These are phyloP conservation scores for Trichechus manatus DNA, from an alignment of 2,113 vertebrate genomes.

Conservation along the genomic window DNA sequence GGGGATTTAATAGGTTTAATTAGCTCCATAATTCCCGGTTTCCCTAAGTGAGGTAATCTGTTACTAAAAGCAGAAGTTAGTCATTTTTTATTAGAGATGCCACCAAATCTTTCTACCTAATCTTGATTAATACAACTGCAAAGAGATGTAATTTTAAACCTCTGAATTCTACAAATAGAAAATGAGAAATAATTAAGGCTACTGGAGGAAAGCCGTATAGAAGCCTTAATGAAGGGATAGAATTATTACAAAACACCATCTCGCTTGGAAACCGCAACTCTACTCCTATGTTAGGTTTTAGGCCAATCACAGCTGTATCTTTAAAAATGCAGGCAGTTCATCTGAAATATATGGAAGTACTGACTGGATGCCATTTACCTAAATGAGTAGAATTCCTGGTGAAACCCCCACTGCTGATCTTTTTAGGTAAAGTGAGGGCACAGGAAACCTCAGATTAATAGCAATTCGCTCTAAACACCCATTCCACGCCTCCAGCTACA, in stretches of 20 bases:
- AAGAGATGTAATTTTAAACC: constrained; percentile 24
- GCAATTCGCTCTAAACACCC: background rate
- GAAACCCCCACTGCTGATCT: background rate
- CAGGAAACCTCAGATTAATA: background rate
- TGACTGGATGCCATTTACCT: background rate
- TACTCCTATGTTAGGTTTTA: background rate
- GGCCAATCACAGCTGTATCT: background rate
- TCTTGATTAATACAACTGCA: background rate
- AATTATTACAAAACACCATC: background rate
- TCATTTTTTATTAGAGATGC: background rate
- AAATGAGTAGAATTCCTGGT: background rate
- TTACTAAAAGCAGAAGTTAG: background rate
- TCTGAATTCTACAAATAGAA: background rate
- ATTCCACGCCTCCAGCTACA: background rate
- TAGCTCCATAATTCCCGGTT: background rate
- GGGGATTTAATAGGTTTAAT: background rate
- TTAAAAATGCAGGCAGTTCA: background rate
- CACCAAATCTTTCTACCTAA: background rate
- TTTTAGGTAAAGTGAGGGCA: background rate
- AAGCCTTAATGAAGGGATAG: background rate
- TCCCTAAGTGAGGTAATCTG: background rate
- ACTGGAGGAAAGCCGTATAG: background rate
- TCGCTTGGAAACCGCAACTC: background rate
- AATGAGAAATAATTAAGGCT: background rate
- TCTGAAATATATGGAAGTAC: background rate